These are phyloP conservation scores for Percopsis transmontana DNA, from an alignment of 2,113 vertebrate genomes.

Conservation along the genomic window DNA sequence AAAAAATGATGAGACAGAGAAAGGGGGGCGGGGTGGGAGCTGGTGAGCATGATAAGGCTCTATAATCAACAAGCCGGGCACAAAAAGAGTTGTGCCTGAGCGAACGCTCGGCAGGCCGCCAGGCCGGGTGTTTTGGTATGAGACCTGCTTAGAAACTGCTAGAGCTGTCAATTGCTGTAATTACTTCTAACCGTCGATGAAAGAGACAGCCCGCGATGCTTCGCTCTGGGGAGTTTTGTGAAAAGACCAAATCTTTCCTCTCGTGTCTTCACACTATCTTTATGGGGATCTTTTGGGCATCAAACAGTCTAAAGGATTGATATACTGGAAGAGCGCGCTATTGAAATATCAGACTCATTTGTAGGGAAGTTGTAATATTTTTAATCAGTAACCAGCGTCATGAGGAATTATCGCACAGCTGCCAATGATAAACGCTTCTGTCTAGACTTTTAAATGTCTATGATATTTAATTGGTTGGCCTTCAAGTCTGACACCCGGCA, in stretches of 20 bases:
- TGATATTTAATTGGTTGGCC: conserved; percentile 7
- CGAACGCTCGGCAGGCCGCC: conserved; percentile 23
- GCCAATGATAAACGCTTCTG: conserved; percentile 35
- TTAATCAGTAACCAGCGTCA: conserved; percentile 39
- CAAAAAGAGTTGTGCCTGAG: neutral
- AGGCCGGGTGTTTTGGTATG: conserved; percentile 31
- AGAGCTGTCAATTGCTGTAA: conserved; percentile 43
- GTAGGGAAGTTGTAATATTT: conserved; percentile 36
- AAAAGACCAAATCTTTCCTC: neutral
- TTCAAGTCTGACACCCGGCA: conserved; percentile 25
- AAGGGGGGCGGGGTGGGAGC: neutral
- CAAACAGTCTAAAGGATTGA: conserved; percentile 5
- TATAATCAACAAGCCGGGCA: no score
- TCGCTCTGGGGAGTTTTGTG: conserved; percentile 8
- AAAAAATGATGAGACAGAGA: conserved; percentile 9
- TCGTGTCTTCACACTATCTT: neutral
- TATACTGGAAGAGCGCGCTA: conserved; percentile 9
- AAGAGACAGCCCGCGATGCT: conserved; percentile 32
- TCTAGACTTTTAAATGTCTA: conserved; percentile 29
- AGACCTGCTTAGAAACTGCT: conserved; percentile 35
- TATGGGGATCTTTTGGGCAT: conserved; percentile 9
- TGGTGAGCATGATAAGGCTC: neutral
- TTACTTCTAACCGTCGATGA: conserved; percentile 31
- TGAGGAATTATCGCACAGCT: conserved; percentile 45
- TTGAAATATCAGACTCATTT: conserved; percentile 36